These are phyloP conservation scores for Cryptus armator DNA, from an alignment of 2,888 invertebrate species.

Conservation along the genomic window DNA sequence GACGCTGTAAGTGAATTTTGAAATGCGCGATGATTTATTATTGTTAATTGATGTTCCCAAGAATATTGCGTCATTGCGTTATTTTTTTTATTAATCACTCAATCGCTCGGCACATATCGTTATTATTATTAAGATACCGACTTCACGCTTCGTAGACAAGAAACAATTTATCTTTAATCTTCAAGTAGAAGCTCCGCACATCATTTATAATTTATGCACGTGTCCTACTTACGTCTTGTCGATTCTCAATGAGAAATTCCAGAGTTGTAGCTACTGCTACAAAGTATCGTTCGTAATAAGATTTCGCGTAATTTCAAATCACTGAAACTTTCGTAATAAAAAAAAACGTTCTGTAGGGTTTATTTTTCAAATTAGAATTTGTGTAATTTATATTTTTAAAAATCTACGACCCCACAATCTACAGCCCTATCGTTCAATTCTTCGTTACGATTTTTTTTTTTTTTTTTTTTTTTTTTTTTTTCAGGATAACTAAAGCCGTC, in stretches of 20 bases:
- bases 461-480: conserved; percentile 45
- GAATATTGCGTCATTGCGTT: conserved; percentile 15
- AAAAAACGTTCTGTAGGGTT: too few species aligned
- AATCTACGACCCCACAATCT: neutral
- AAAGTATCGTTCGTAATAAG: neutral
- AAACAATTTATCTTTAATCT: conserved; percentile 49
- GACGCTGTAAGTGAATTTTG: conserved; percentile 76
- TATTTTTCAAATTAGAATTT: too few species aligned
- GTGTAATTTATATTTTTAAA: too few species aligned
- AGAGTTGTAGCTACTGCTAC: too few species aligned
- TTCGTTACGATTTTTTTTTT: neutral
- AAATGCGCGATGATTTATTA: neutral
- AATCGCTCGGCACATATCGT: neutral
- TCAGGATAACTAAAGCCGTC: conserved; percentile 77
- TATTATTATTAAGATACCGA: conserved; percentile 11
- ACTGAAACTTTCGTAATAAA: too few species aligned
- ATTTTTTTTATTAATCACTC: conserved; percentile 1
- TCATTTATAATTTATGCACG: conserved; percentile 12
- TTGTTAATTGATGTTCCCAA: neutral
- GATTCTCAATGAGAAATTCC: conserved; percentile 3
- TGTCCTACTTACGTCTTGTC: neutral
- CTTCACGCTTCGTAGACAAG: conserved; percentile 39
- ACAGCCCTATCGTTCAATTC: neutral
- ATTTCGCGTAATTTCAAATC: neutral
- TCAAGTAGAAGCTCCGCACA: neutral